Evolutionary conservation across 2,113 vertebrate species (phyloP).

Genomic region (Mungos mungo): DNA sequence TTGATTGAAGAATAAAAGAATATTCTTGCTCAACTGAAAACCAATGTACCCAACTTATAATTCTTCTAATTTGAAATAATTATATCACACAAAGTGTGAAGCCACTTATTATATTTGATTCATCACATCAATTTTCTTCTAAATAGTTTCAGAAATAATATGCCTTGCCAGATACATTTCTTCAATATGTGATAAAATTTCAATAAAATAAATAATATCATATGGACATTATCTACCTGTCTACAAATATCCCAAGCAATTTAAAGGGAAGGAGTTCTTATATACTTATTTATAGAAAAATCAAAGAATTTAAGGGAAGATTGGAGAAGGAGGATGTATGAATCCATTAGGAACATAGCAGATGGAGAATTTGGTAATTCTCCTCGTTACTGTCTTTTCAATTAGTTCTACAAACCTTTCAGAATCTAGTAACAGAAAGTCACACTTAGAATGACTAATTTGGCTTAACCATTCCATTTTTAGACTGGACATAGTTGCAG

Average conservation of each 20-base stretch:
- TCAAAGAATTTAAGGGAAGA: neutral
- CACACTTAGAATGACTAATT: neutral
- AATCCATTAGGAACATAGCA: neutral
- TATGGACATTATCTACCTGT: neutral
- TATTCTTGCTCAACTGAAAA: conserved; percentile 67
- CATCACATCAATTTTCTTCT: conserved; percentile 47
- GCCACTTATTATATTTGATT: conserved; percentile 58
- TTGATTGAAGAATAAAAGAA: conserved; percentile 66
- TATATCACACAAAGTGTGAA: conserved; percentile 54
- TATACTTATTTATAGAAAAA: neutral
- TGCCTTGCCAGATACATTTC: neutral
- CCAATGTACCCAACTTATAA: conserved; percentile 49
- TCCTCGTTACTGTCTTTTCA: neutral
- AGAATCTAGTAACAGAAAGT: neutral
- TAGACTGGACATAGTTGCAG: neutral
- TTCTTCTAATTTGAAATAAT: conserved; percentile 75
- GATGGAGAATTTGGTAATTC: neutral
- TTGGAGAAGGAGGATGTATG: neutral
- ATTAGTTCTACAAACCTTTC: neutral
- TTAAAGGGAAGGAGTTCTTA: neutral
- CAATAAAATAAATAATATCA: neutral
- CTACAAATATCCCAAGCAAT: neutral
- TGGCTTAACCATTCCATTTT: conserved; percentile 26
- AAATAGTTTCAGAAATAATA: conserved; percentile 27
- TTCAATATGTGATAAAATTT: neutral